Evolutionary conservation across 2,113 vertebrate genomes (phyloP).

Genomic region (Xyliphius kryptos): DNA sequence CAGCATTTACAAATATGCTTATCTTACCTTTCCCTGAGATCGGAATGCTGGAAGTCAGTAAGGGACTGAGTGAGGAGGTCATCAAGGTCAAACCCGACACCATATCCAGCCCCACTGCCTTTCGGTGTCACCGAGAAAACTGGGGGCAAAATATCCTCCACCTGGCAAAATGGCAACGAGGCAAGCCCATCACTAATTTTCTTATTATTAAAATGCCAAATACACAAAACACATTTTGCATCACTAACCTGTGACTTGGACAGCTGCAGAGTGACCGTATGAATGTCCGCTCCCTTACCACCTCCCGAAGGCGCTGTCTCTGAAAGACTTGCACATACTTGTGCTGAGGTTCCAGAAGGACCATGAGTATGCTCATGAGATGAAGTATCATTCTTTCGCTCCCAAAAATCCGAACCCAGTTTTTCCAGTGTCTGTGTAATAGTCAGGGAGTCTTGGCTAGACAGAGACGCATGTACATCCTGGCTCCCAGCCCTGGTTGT

Average conservation of each 20-base stretch:
- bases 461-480: conserved; percentile 45
- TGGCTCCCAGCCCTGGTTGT: conserved; percentile 41
- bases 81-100: conserved; percentile 83
- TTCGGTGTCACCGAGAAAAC: conserved; percentile 86
- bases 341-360: conserved; percentile 48
- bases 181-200: background rate
- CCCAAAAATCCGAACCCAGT: conserved; percentile 46
- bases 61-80: conserved; percentile 85
- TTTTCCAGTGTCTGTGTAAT: conserved; percentile 52
- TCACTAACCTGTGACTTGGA: conserved; percentile 83
- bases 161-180: conserved; percentile 55
- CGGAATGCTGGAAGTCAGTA: conserved; percentile 67
- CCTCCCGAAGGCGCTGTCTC: conserved; percentile 57
- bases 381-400: conserved; percentile 45
- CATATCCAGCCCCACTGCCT: conserved; percentile 84
- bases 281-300: conserved; percentile 72
- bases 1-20: too few species aligned
- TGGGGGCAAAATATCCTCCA: conserved; percentile 81
- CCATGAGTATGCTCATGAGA: conserved; percentile 46
- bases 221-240: background rate
- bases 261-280: conserved; percentile 83
- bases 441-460: conserved; percentile 28
- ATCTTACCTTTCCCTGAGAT: conserved; percentile 67
- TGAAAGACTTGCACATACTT: conserved; percentile 50
- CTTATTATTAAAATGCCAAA: too few species aligned